These are phyloP conservation scores for Drosophila longiperda DNA, from an alignment of 2,888 invertebrate species.

Conservation along the genomic window DNA sequence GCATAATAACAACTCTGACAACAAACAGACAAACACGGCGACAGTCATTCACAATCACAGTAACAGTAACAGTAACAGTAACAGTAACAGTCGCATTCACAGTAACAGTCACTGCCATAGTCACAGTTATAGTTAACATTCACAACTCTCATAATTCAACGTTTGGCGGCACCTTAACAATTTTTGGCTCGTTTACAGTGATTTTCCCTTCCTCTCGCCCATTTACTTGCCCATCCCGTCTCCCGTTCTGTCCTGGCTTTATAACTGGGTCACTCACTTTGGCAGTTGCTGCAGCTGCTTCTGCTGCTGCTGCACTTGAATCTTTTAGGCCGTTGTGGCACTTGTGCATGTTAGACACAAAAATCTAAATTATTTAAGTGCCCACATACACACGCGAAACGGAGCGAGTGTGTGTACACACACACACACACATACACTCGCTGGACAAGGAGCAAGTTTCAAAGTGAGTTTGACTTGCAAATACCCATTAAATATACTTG, in stretches of 20 bases:
- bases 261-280: constrained; percentile 79
- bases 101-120: neutral
- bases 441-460: constrained; percentile 4
- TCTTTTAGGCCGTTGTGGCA: constrained; percentile 80
- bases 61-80: constrained; percentile 32
- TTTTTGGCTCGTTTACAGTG: constrained; percentile 31
- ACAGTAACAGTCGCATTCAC: constrained; percentile 3
- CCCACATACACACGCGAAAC: constrained; percentile 36
- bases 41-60: constrained; percentile 14
- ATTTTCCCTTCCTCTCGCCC: neutral
- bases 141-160: constrained; percentile 40
- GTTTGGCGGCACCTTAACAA: constrained; percentile 40
- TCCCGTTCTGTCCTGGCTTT: constrained; percentile 2
- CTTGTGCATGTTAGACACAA: constrained; percentile 83
- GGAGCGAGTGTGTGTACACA: neutral
- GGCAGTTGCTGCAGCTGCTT: constrained; percentile 47
- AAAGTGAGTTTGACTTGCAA: neutral
- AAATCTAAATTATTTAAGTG: constrained; percentile 82
- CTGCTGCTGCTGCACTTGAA: constrained; percentile 74
- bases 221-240: neutral
- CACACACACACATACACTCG: constrained; percentile 13
- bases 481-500: constrained; percentile 13
- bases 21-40: constrained; percentile 18
- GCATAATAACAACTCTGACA: constrained; percentile 67
- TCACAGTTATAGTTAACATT: constrained; percentile 37